Base-by-base conservation (phyloP, 2,113 vertebrate species). In the Monopterus albus region DNA sequence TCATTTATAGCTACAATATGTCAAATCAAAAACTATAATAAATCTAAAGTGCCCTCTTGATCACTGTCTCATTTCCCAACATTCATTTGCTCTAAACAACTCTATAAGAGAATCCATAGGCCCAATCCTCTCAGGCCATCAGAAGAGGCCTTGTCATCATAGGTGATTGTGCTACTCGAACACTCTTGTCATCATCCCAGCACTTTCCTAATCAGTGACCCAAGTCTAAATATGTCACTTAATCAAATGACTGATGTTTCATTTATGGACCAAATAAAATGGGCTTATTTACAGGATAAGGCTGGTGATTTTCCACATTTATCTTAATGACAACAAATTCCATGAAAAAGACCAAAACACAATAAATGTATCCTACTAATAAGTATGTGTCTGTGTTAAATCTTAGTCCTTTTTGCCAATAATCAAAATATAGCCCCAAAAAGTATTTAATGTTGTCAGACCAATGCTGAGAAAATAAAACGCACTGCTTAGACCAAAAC, bases 201-300 rank as follows among this genome's bases (percentile, higher is more conserved):
- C 42, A 35, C 55, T 76, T 79, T 56, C 23, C 47, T 53, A 58
- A 66, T 81, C 56, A 68, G 55, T 11, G 28, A 46, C 18, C 9
- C 8, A 21, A 29, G 17, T 66, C 29, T 55, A 47, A 61, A 64
- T 42, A 50, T 10, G 21, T 12, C 20, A 55, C 71, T 56, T 38
- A 66, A 29, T 61, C 39, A 67, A 39, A 71, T 18, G 31, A 43
- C 5, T 21, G 15, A 70, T 45, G 49, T 52, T 64, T 64, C 52
- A 43, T 68, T 45, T 18, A 28, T 55, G 28, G 10, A 45, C 33
- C 26, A 55, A 47, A 47, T 68, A 33, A 5, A 64, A 20, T 10
- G 9, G 42, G 50, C 20, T 61, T 8, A 57, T 74, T 9, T 28
- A 47, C 28, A 7, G 29, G 29, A 31, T 31, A 31, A 2, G 29